phyloP scores from a whole-genome alignment of 2,888 invertebrate genomes.

The Ectemnius lituratus region DNA sequence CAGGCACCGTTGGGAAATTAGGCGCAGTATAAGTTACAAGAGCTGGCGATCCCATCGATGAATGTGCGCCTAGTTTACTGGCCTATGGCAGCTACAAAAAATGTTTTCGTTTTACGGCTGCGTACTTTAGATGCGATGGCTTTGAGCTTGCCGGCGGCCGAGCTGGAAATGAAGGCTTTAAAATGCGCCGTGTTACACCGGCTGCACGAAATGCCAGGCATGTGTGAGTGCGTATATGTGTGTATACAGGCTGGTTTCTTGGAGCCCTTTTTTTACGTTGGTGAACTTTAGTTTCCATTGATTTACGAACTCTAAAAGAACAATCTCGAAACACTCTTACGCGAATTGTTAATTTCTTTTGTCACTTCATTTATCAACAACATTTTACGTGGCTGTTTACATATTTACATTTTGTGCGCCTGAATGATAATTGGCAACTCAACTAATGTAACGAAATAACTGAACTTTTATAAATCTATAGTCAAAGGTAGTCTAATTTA shows the following conservation, averaged over 20 bases:
- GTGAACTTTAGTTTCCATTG: not conserved
- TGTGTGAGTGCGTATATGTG: not conserved
- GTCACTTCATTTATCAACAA: too few species aligned
- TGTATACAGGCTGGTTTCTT: not conserved
- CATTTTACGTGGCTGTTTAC: too few species aligned
- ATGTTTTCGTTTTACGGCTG: constrained; percentile 57
- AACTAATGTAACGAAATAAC: too few species aligned
- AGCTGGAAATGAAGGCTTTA: constrained; percentile 18
- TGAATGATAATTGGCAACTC: too few species aligned
- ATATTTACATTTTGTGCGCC: too few species aligned
- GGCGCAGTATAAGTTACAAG: constrained; percentile 32
- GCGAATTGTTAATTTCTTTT: too few species aligned
- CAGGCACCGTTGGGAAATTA: constrained; percentile 19
- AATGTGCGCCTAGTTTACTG: constrained; percentile 51
- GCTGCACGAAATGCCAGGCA: not conserved
- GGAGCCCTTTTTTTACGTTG: too few species aligned
- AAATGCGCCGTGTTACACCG: constrained; percentile 6
- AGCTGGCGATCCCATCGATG: not conserved
- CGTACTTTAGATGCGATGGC: constrained; percentile 42
- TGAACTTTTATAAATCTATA: too few species aligned
- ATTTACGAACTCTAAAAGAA: too few species aligned
- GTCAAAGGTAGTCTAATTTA: too few species aligned
- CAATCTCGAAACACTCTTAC: too few species aligned
- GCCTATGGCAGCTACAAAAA: constrained; percentile 55
- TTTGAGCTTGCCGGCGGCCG: constrained; percentile 45